A percentile compares a stretch with the other conserved stretches of the same genome.
Evolutionary conservation across 2,888 invertebrate genomes (phyloP).

Genomic region (Volucella zonaria): DNA sequence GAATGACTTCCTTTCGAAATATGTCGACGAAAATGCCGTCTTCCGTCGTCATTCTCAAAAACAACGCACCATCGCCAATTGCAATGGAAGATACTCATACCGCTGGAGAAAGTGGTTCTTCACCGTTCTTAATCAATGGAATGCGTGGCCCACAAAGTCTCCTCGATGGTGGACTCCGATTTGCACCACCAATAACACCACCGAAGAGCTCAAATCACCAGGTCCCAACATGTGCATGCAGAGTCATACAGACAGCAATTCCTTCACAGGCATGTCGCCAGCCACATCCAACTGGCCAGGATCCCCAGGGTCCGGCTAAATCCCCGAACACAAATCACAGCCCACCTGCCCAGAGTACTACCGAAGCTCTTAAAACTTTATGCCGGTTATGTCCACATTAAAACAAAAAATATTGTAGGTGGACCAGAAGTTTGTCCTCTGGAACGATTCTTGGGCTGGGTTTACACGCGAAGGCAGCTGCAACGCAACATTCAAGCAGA

Average conservation of each 20-base stretch:
- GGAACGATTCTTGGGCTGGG: slow-evolving; percentile 96
- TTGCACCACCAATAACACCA: slow-evolving; percentile 93
- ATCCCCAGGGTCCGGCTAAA: slow-evolving; percentile 91
- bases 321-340: slow-evolving; percentile 86
- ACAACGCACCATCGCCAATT: slow-evolving; percentile 96
- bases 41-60: slow-evolving; percentile 92
- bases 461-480: slow-evolving; percentile 93
- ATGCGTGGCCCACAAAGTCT: slow-evolving; percentile 87
- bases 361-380: slow-evolving; percentile 92
- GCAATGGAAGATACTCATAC: slow-evolving; percentile 82
- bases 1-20: slow-evolving; percentile 92
- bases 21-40: slow-evolving; percentile 94
- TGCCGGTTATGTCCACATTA: slow-evolving; percentile 90
- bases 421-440: slow-evolving; percentile 91
- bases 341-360: slow-evolving; percentile 85
- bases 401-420: slow-evolving; percentile 85
- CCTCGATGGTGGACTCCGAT: slow-evolving; percentile 87
- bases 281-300: slow-evolving; percentile 92
- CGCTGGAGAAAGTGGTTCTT: slow-evolving; percentile 81
- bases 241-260: slow-evolving; percentile 88
- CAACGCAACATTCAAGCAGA: slow-evolving; percentile 82
- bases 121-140: slow-evolving; percentile 81
- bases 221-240: slow-evolving; percentile 85
- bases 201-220: slow-evolving; percentile 90
- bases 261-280: slow-evolving; percentile 89